phyloP scores from a whole-genome alignment of 1,140 invertebrate species.

The Trichonephila clavipes region DNA sequence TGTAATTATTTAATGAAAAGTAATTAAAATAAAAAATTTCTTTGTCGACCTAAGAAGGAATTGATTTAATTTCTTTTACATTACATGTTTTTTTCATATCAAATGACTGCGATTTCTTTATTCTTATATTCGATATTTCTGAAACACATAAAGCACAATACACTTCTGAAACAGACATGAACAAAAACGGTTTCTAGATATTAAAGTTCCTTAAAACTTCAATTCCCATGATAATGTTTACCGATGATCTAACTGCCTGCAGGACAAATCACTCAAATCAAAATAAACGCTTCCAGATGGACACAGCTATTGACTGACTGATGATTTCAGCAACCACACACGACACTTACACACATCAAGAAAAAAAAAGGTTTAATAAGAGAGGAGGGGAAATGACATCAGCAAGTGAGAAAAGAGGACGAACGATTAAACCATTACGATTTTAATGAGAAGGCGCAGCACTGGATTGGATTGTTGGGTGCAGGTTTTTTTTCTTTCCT shows the following conservation, averaged over 20 bases:
- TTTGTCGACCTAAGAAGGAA: too few relatives aligned
- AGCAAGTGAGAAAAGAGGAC: not conserved
- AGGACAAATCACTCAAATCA: not conserved
- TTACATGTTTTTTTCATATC: too few relatives aligned
- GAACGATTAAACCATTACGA: conserved; percentile 22
- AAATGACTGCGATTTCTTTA: too few relatives aligned
- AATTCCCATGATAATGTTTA: not conserved
- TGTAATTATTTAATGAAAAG: too few relatives aligned
- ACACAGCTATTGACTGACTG: not conserved
- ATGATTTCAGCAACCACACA: not conserved
- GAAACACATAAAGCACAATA: too few relatives aligned
- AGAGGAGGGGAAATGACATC: not conserved
- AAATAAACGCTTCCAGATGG: conserved; percentile 16
- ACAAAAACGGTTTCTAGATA: too few relatives aligned
- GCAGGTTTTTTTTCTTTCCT: not conserved
- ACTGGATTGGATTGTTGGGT: not conserved
- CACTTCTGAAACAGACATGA: too few relatives aligned
- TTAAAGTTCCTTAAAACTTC: too few relatives aligned
- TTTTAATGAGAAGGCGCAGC: conserved; percentile 46
- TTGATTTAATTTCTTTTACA: too few relatives aligned
- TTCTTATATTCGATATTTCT: too few relatives aligned
- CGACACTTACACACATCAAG: not conserved
- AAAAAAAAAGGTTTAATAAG: not conserved
- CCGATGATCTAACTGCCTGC: not conserved
- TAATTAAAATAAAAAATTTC: too few relatives aligned